Evolutionary conservation across 2,113 vertebrate species (phyloP).

Genomic region (Triplophysa tibetana): DNA sequence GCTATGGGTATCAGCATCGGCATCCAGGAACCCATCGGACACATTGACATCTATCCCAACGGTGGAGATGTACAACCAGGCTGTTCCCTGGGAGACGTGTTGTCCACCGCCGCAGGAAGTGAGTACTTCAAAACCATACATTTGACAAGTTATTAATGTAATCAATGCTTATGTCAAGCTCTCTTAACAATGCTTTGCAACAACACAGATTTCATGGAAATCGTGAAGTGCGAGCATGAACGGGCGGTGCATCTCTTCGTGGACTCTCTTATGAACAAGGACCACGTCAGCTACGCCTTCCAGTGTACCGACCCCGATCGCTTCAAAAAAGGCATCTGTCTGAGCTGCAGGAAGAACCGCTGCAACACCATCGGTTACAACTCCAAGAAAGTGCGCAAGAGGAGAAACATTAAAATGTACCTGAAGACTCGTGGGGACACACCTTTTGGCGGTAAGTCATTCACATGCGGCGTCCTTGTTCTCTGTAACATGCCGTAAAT

Average conservation of each 20-base stretch:
- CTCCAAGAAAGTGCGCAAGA: constrained; percentile 79
- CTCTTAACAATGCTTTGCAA: background rate
- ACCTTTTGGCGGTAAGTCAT: constrained; percentile 85
- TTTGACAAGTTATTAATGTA: too few species aligned
- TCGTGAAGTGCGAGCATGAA: constrained; percentile 92
- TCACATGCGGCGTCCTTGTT: background rate
- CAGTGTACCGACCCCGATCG: constrained; percentile 86
- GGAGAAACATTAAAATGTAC: constrained; percentile 93
- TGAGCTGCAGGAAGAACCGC: constrained; percentile 96
- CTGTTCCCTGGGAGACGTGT: constrained; percentile 81
- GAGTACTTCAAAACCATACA: constrained; percentile 62
- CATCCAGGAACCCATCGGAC: constrained; percentile 92
- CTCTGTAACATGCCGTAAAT: background rate
- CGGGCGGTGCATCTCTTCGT: constrained; percentile 91
- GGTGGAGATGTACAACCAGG: constrained; percentile 93
- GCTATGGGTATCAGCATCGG: constrained; percentile 93
- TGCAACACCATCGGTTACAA: constrained; percentile 94
- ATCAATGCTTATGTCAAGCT: background rate
- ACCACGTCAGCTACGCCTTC: constrained; percentile 90
- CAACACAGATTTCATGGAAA: constrained; percentile 81
- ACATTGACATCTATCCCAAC: constrained; percentile 94
- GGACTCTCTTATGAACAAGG: constrained; percentile 90
- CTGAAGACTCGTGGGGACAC: constrained; percentile 91
- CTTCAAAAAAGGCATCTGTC: constrained; percentile 95
- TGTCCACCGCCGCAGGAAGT: constrained; percentile 84